These are phyloP conservation scores for Dermochelys coriacea DNA, from an alignment of 2,797 vertebrate genomes.

Conservation along the genomic window DNA sequence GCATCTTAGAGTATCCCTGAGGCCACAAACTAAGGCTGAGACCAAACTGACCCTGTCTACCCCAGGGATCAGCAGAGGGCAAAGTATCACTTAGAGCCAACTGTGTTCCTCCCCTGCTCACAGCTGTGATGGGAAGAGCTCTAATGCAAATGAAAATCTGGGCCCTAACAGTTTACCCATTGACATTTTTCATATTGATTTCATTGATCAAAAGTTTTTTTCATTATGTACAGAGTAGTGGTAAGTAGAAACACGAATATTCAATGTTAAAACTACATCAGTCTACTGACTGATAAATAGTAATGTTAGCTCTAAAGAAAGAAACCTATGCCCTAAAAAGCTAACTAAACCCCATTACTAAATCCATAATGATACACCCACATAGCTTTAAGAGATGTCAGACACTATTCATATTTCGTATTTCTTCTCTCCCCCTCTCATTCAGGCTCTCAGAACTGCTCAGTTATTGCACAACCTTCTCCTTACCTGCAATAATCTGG, in stretches of 20 bases:
- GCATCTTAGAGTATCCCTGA: neutral
- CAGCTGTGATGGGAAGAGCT: rapidly evolving
- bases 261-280: neutral
- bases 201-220: neutral
- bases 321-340: neutral
- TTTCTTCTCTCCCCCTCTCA: neutral
- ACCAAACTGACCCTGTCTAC: rapidly evolving
- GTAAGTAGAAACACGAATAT: rapidly evolving
- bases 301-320: neutral
- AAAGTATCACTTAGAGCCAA: neutral
- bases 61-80: neutral
- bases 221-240: rapidly evolving
- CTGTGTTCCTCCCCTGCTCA: too few relatives aligned
- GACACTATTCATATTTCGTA: neutral
- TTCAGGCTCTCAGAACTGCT: neutral
- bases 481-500: neutral
- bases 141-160: neutral
- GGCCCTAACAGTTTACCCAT: rapidly evolving
- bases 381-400: neutral
- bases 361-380: neutral
- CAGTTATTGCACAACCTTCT: neutral
- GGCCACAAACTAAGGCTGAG: rapidly evolving
- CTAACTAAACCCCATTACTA: neutral
- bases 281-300: neutral
- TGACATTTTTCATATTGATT: neutral